A percentile compares a stretch with the other conserved stretches of the same genome.
Conservation (phyloP, 2,888 invertebrate species). For the Eupsilia transversa region DNA sequence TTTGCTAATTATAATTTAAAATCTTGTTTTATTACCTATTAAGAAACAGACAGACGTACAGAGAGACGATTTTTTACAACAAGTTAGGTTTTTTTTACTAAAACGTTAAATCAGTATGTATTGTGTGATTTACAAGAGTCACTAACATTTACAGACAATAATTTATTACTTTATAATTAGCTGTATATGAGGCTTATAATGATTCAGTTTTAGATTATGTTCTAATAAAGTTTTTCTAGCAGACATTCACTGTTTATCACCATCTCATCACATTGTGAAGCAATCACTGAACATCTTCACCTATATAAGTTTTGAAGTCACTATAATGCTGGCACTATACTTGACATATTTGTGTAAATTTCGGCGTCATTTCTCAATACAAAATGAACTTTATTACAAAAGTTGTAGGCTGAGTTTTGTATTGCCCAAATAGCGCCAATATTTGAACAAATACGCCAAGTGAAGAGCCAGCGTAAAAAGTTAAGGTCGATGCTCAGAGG, state of each 20-base stretch:
- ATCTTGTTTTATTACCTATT: conserved; percentile 20
- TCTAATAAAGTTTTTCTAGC: conserved; percentile 21
- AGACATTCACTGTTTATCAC: conserved; percentile 37
- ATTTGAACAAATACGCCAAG: neutral
- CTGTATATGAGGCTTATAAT: conserved; percentile 17
- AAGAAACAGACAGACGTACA: conserved; percentile 24
- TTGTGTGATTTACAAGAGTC: conserved; percentile 25
- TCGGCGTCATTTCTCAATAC: conserved; percentile 1
- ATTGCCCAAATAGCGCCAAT: neutral
- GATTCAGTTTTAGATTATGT: conserved; percentile 19
- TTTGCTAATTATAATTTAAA: neutral
- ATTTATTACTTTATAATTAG: conserved; percentile 45
- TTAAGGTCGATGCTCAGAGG: no score
- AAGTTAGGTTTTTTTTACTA: conserved; percentile 16
- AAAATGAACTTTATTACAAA: conserved; percentile 15
- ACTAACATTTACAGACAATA: conserved; percentile 35
- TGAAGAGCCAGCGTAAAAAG: neutral
- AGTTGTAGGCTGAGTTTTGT: neutral
- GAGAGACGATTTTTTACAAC: conserved; percentile 14
- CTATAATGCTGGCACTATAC: neutral
- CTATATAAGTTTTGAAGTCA: conserved; percentile 10
- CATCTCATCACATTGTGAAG: conserved; percentile 16
- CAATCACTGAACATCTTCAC: conserved; percentile 15
- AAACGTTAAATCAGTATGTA: conserved; percentile 30
- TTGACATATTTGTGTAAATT: conserved; percentile 9